A percentile compares a stretch with the other conserved stretches of the same genome.
Conservation (phyloP, 2,797 vertebrate genomes). For the Hyperoplus lanceolatus region DNA sequence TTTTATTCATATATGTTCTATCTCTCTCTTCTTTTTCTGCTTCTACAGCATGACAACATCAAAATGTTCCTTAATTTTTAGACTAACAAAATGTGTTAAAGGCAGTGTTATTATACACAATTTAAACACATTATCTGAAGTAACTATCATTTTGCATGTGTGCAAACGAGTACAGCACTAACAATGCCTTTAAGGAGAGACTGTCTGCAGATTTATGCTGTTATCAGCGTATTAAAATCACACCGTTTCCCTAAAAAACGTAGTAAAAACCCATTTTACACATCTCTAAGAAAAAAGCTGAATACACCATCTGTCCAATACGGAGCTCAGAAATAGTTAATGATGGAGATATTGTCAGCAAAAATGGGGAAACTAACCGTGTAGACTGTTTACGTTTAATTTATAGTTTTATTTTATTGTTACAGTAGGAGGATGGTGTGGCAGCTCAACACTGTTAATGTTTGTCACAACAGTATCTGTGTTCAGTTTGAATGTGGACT, state of each 20-base stretch:
- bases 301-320: background rate
- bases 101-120: no score
- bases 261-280: no score
- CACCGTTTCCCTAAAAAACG: background rate
- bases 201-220: background rate
- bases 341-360: background rate
- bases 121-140: background rate
- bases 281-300: no score
- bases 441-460: constrained; percentile 14
- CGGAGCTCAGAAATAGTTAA: background rate
- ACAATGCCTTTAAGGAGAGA: background rate
- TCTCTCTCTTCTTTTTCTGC: background rate
- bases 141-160: background rate
- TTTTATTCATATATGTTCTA: no score
- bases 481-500: background rate
- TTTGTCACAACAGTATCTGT: background rate
- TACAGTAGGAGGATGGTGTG: background rate
- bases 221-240: no score
- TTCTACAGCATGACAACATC: background rate
- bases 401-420: constrained; percentile 5
- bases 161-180: background rate
- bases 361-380: background rate
- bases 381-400: background rate
- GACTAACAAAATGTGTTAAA: no score
- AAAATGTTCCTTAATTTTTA: background rate